Percentiles rank a stretch among this genome's conserved stretches.
Evolutionary conservation across 1,140 invertebrate species (phyloP).

Genomic region (Cotesia typhae): DNA sequence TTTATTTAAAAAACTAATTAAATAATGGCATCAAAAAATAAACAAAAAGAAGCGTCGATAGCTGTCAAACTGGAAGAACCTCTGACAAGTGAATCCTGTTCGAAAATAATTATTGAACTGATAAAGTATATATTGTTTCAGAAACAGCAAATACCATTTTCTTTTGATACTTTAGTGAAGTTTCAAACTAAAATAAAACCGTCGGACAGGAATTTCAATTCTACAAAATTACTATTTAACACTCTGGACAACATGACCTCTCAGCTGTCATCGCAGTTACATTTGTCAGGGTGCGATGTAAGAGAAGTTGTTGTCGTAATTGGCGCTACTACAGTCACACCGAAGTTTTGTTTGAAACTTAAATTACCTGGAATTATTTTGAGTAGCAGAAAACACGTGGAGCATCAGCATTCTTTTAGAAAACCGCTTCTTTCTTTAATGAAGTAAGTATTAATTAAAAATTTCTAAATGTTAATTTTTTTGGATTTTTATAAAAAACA

Average conservation of each 20-base stretch:
- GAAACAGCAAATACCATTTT: conserved; percentile 61
- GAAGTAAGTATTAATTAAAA: conserved; percentile 48
- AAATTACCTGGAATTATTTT: conserved; percentile 55
- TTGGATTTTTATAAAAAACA: background rate
- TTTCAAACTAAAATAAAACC: conserved; percentile 47
- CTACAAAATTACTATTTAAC: conserved; percentile 48
- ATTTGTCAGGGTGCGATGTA: conserved; percentile 48
- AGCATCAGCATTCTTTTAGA: conserved; percentile 53
- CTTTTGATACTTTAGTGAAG: conserved; percentile 52
- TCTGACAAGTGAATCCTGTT: conserved; percentile 56
- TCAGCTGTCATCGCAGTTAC: conserved; percentile 53
- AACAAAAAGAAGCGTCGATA: conserved; percentile 49
- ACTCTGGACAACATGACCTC: conserved; percentile 50
- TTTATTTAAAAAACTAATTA: background rate
- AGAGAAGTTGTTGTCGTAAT: conserved; percentile 57
- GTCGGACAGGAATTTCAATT: conserved; percentile 50
- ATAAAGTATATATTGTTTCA: conserved; percentile 62
- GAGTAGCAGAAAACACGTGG: conserved; percentile 51
- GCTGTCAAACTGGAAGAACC: conserved; percentile 55
- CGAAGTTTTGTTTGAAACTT: conserved; percentile 55
- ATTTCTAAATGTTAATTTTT: too few species aligned
- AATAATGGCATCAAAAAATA: conserved; percentile 47
- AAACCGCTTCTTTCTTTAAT: conserved; percentile 58
- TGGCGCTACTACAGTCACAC: conserved; percentile 58
- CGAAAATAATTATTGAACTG: conserved; percentile 56